Conservation (phyloP, 2,797 vertebrate genomes). For the Sebastes paucispinis region DNA sequence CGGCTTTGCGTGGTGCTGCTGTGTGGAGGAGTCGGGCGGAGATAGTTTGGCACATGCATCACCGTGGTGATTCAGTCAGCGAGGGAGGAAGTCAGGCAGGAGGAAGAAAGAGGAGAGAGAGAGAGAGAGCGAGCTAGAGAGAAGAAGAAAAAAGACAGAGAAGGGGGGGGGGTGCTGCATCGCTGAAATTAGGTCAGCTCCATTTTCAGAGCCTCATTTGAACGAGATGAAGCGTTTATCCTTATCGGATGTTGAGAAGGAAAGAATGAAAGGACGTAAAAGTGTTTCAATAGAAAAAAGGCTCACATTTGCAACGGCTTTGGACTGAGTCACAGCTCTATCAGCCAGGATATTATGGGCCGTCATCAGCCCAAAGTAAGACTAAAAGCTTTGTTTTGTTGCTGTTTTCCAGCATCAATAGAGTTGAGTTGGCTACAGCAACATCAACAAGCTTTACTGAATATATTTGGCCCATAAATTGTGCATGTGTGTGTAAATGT, state of each 20-base stretch:
- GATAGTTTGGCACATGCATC: slow-evolving; percentile 77
- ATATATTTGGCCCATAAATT: slow-evolving; percentile 3
- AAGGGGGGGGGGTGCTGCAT: slow-evolving; percentile 33
- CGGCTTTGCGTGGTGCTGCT: slow-evolving; percentile 54
- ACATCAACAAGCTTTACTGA: slow-evolving; percentile 1
- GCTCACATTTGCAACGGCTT: slow-evolving; percentile 45
- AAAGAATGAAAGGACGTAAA: slow-evolving; percentile 25
- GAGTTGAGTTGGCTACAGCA: neutral
- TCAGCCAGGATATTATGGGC: slow-evolving; percentile 26
- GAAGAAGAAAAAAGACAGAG: slow-evolving; percentile 44
- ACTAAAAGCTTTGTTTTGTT: slow-evolving; percentile 25
- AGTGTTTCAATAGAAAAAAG: slow-evolving; percentile 28
- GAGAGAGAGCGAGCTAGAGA: slow-evolving; percentile 44
- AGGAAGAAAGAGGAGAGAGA: slow-evolving; percentile 46
- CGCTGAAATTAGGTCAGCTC: slow-evolving; percentile 81
- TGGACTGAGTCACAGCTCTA: slow-evolving; percentile 25
- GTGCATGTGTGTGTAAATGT: slow-evolving; percentile 4
- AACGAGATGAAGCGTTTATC: slow-evolving; percentile 70
- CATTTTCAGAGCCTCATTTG: slow-evolving; percentile 73
- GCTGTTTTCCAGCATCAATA: neutral
- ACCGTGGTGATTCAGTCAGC: slow-evolving; percentile 79
- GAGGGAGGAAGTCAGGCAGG: slow-evolving; percentile 75
- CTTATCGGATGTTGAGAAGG: slow-evolving; percentile 49
- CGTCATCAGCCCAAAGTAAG: slow-evolving; percentile 17
- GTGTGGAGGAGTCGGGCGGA: slow-evolving; percentile 77